These are phyloP conservation scores for Melitaea athalia DNA, from an alignment of 2,888 invertebrate species.

Conservation along the genomic window DNA sequence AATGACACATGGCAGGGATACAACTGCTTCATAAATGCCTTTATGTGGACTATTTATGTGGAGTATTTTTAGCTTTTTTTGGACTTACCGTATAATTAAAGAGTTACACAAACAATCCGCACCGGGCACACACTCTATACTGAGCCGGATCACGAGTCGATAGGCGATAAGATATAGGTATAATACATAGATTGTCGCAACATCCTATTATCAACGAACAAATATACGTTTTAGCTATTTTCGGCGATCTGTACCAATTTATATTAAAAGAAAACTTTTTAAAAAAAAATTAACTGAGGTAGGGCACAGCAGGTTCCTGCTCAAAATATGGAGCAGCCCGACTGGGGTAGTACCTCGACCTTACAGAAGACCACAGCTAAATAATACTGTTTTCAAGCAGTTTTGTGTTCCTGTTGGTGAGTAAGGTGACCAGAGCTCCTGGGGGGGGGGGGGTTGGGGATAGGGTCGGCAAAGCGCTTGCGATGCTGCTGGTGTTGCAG, in stretches of 20 bases:
- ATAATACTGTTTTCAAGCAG: too few relatives aligned
- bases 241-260: background rate
- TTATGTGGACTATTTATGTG: background rate
- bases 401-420: too few relatives aligned
- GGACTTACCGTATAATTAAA: slow-evolving; percentile 17
- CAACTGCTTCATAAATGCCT: background rate
- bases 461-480: too few relatives aligned
- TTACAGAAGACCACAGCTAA: too few relatives aligned
- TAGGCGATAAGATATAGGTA: slow-evolving; percentile 35
- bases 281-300: too few relatives aligned
- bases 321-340: too few relatives aligned
- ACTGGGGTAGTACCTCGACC: too few relatives aligned
- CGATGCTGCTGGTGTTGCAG: too few relatives aligned
- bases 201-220: slow-evolving; percentile 17
- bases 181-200: slow-evolving; percentile 17
- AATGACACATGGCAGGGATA: too few relatives aligned
- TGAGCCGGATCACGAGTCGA: slow-evolving; percentile 40
- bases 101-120: slow-evolving; percentile 19
- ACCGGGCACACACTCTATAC: slow-evolving; percentile 28
- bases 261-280: background rate
- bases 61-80: background rate
- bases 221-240: background rate
- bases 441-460: too few relatives aligned
- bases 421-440: too few relatives aligned
- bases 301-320: too few relatives aligned